phyloP scores from a whole-genome alignment of 2,113 vertebrate genomes.

The Rhipidura dahli region DNA sequence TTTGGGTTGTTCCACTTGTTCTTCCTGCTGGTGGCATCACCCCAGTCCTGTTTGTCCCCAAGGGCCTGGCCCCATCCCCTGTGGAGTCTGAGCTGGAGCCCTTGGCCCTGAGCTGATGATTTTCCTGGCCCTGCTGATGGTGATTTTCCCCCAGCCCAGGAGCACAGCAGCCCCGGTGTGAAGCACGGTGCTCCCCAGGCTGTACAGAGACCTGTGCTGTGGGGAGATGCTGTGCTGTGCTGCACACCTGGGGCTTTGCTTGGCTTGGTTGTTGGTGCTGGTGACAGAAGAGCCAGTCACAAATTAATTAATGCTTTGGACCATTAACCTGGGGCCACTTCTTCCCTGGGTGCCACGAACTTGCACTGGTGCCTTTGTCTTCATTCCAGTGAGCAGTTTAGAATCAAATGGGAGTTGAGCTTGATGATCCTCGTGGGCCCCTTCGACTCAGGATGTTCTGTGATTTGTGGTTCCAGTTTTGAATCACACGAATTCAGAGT shows the following conservation, averaged over 20 bases:
- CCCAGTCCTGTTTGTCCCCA: no score
- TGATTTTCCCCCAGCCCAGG: not conserved
- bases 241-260: not conserved
- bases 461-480: not conserved
- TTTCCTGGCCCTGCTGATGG: not conserved
- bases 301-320: not conserved
- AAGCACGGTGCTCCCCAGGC: accelerated
- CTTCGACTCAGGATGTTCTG: not conserved
- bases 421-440: not conserved
- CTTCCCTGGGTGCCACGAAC: not conserved
- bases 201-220: accelerated
- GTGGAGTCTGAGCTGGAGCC: accelerated
- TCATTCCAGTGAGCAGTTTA: not conserved
- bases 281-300: not conserved
- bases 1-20: not conserved
- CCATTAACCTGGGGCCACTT: not conserved
- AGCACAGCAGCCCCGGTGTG: accelerated
- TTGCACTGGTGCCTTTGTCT: no score
- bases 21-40: not conserved
- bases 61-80: not conserved
- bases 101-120: not conserved
- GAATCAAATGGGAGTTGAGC: not conserved
- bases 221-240: accelerated
- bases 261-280: not conserved
- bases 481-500: not conserved